Evolutionary conservation across 2,797 vertebrate genomes (phyloP).

Genomic region (Epinephelus coioides): DNA sequence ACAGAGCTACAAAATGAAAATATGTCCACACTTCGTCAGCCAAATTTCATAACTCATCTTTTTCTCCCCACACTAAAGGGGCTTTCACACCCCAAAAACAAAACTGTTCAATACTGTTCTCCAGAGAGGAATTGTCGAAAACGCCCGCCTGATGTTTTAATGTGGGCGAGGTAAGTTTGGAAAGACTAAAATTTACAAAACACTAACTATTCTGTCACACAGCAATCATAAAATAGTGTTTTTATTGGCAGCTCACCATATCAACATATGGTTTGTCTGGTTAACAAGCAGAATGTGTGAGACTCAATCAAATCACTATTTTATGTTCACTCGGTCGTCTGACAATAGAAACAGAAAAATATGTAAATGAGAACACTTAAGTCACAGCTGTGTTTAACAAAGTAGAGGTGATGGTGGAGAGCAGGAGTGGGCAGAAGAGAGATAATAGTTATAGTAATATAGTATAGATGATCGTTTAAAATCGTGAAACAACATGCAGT

Average conservation of each 20-base stretch:
- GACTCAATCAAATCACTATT: background rate
- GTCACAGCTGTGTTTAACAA: background rate
- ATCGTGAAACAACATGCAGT: background rate
- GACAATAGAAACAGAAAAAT: conserved; percentile 4
- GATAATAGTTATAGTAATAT: conserved; percentile 16
- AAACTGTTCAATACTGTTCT: background rate
- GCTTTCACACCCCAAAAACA: background rate
- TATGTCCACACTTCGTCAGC: no score
- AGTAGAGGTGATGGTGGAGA: background rate
- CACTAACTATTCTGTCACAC: background rate
- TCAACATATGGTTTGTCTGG: background rate
- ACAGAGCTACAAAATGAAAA: background rate
- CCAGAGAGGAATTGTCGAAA: background rate
- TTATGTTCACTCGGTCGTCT: background rate
- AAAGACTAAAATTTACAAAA: background rate
- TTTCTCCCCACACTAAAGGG: no score
- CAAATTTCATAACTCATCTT: no score
- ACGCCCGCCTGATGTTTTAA: background rate
- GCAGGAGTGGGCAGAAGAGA: background rate
- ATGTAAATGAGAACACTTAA: background rate
- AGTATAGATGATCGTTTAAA: background rate
- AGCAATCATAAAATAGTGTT: background rate
- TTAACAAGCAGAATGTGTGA: conserved; percentile 7
- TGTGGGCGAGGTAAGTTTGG: background rate
- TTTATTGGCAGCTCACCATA: background rate